Evolutionary conservation across 2,113 vertebrate species (phyloP), one percentile per base, ranked within the genome.

Genomic region (Tinamus guttatus): DNA sequence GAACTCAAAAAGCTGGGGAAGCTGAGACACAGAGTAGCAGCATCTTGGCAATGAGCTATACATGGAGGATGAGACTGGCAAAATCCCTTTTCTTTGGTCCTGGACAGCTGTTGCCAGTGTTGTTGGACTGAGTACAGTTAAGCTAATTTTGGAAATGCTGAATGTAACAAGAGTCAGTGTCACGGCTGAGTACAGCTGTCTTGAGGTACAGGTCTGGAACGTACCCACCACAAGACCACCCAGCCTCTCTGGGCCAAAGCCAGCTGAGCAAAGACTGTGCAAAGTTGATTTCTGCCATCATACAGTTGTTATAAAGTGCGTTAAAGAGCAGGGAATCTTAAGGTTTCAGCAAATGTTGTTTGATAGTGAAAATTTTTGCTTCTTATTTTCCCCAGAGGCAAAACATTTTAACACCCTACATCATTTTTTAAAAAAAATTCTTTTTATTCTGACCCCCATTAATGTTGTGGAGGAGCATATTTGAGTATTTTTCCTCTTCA

Each of bases 231-330:
- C 21, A 8, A 51, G 30, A 45, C 76, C 49, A 56, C 9, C 56
- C 3, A 3, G 4, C 9, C 3, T 34, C 21, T 60, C 41, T 51
- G n/a, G 11, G 63, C 21, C 91, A 70, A 60, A 78, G 11, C 5
- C 6, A 41, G 24, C 34, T 40, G n/a, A 58, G 25, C 32, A 74
- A 93, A 65, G 5, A 32, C 8, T 0, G 0, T 51, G 5, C 28
- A 36, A 71, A 76, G 2, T 59, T 74, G 14, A 5, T 65, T 70
- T 28, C 54, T 70, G 54, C 5, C 19, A 40, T n/a, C 8, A 40
- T 13, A 34, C 0, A 17, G 16, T 7, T 60, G 13, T 25, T 85
- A 80, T 64, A 17, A 32, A 64, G 56, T 8, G 0, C 52, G 59
- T 49, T 74, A 78, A 27, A 24, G 41, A 5, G 13, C 32, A 18